phyloP scores from a whole-genome alignment of 2,888 invertebrate species.

The Chrysolina americana region DNA sequence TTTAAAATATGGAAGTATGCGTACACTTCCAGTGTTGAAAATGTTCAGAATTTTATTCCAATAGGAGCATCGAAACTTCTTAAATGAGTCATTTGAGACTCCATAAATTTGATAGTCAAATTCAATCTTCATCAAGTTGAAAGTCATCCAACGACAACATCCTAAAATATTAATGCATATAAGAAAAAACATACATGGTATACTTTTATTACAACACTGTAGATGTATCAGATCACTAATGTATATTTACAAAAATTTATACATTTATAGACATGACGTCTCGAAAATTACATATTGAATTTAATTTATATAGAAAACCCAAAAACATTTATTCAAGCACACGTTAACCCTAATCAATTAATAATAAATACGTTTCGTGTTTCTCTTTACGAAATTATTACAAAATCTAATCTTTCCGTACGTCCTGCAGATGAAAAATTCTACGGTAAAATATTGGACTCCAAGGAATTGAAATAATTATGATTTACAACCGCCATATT shows the following conservation, averaged over 20 bases:
- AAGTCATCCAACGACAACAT: no score
- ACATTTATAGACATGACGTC: constrained; percentile 58
- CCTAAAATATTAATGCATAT: background rate
- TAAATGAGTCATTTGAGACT: no score
- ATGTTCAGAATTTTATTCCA: no score
- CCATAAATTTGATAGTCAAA: no score
- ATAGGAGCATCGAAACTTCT: no score
- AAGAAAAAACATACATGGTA: constrained; percentile 9
- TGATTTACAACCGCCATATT: background rate
- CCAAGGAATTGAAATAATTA: background rate
- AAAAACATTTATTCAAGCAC: constrained; percentile 56
- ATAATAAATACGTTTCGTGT: constrained; percentile 47
- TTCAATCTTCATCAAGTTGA: no score
- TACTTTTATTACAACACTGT: constrained; percentile 58
- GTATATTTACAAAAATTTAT: constrained; percentile 60
- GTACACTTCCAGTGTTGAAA: no score
- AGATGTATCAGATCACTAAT: constrained; percentile 55
- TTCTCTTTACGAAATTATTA: constrained; percentile 25
- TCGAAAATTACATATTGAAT: constrained; percentile 43
- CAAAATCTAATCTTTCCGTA: constrained; percentile 25
- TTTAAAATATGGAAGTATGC: no score
- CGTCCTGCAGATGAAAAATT: background rate
- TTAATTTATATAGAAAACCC: constrained; percentile 40
- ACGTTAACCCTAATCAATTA: constrained; percentile 49
- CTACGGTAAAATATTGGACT: background rate